Evolutionary conservation across 2,797 vertebrate species (phyloP).

Genomic region (Pseudotriccus pelzelni): DNA sequence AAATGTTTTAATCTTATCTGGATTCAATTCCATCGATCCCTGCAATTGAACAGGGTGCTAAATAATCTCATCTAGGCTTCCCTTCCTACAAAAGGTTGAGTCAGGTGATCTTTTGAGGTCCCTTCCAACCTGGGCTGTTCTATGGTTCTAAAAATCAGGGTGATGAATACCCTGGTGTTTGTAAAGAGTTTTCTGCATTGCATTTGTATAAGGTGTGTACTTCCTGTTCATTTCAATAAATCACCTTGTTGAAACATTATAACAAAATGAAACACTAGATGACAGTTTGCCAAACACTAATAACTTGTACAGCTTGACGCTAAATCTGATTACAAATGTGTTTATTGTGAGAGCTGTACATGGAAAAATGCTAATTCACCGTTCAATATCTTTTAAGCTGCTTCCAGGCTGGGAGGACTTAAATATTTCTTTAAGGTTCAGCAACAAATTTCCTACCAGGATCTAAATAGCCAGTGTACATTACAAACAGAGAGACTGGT

Average conservation of each 20-base stretch:
- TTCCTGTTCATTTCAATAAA: slow-evolving; percentile 7
- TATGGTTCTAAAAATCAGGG: background rate
- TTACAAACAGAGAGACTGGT: slow-evolving; percentile 9
- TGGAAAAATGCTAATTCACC: slow-evolving; percentile 38
- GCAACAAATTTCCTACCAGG: background rate
- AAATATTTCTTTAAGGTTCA: background rate
- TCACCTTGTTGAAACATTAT: background rate
- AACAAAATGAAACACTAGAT: slow-evolving; percentile 9
- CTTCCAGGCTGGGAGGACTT: slow-evolving; percentile 13
- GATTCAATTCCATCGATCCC: background rate
- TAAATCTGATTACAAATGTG: slow-evolving; percentile 44
- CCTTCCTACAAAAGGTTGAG: background rate
- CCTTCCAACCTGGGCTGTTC: background rate
- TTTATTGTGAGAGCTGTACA: background rate
- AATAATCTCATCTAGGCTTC: background rate
- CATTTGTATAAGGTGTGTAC: background rate
- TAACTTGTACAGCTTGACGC: background rate
- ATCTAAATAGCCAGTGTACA: background rate
- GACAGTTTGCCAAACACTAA: slow-evolving; percentile 17
- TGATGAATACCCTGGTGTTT: background rate
- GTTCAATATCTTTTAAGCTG: slow-evolving; percentile 31
- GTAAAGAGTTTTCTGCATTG: background rate
- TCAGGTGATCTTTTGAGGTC: background rate
- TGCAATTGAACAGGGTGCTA: background rate
- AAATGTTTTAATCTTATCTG: background rate